Evolutionary conservation across 2,888 invertebrate genomes (phyloP).

Genomic region (Macrosoma leucophasiata): DNA sequence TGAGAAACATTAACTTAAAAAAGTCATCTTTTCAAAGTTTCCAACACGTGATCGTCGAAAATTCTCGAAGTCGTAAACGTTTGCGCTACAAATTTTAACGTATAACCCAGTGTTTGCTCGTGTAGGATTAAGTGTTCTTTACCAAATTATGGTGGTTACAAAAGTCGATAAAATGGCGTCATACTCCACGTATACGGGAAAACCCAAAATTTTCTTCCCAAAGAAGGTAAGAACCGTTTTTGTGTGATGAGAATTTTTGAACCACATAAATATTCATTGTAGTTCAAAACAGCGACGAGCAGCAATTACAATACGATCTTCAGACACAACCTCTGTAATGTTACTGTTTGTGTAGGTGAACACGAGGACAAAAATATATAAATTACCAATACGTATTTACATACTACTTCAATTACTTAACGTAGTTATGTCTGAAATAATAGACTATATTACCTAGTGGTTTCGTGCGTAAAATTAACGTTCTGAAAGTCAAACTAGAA

Average conservation of each 20-base stretch:
- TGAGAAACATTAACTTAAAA: too few relatives aligned
- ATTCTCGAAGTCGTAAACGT: constrained; percentile 55
- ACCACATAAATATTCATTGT: constrained; percentile 4
- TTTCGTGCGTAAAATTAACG: too few relatives aligned
- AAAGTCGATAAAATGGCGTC: constrained; percentile 72
- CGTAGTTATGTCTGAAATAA: too few relatives aligned
- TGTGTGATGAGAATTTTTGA: too few relatives aligned
- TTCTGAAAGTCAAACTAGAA: too few relatives aligned
- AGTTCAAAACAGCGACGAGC: too few relatives aligned
- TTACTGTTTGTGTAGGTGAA: constrained; percentile 18
- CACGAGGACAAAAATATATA: constrained; percentile 14
- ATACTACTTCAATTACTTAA: too few relatives aligned
- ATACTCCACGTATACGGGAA: constrained; percentile 68
- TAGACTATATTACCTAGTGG: too few relatives aligned
- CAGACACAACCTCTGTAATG: not conserved
- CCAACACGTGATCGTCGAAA: constrained; percentile 62
- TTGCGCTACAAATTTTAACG: constrained; percentile 39
- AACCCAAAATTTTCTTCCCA: constrained; percentile 71
- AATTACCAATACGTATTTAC: too few relatives aligned
- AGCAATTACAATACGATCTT: too few relatives aligned
- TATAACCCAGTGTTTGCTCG: constrained; percentile 52
- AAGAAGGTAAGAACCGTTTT: constrained; percentile 61
- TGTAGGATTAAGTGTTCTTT: constrained; percentile 48
- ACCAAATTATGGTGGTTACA: constrained; percentile 70
- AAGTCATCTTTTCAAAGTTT: too few relatives aligned